A percentile compares a stretch with the other conserved stretches of the same genome.
These are phyloP conservation scores for Beaufortia kweichowensis DNA, from an alignment of 2,113 vertebrate genomes.

Conservation along the genomic window DNA sequence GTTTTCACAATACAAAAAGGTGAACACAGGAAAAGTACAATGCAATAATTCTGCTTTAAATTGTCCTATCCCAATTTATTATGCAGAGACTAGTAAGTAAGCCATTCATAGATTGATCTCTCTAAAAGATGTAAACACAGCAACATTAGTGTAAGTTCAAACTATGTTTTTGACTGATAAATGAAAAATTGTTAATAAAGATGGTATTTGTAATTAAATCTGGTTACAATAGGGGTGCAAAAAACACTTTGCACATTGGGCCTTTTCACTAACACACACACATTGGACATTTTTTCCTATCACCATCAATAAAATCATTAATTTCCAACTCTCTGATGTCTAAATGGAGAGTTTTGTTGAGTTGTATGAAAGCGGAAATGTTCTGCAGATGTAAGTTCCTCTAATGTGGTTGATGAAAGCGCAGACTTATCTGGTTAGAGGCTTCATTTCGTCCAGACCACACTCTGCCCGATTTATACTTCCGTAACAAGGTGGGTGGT, in stretches of 20 bases:
- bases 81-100: too few species aligned
- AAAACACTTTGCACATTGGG: neutral
- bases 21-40: neutral
- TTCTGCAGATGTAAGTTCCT: constrained; percentile 72
- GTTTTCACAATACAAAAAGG: neutral
- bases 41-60: neutral
- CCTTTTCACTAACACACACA: neutral
- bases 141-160: neutral
- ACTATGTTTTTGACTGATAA: too few species aligned
- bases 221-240: neutral
- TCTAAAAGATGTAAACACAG: too few species aligned
- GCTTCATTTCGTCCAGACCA: constrained; percentile 57
- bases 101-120: too few species aligned
- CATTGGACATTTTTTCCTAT: constrained; percentile 54
- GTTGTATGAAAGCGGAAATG: constrained; percentile 64
- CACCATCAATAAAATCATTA: constrained; percentile 67
- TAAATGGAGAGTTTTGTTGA: constrained; percentile 55
- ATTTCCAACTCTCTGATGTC: constrained; percentile 71
- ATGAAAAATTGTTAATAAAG: neutral
- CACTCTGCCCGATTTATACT: constrained; percentile 51
- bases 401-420: constrained; percentile 71
- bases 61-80: neutral
- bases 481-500: constrained; percentile 63
- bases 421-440: constrained; percentile 67
- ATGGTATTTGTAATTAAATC: neutral